Conservation (phyloP, 2,113 vertebrate species). For the Aspidoscelis tigris region DNA sequence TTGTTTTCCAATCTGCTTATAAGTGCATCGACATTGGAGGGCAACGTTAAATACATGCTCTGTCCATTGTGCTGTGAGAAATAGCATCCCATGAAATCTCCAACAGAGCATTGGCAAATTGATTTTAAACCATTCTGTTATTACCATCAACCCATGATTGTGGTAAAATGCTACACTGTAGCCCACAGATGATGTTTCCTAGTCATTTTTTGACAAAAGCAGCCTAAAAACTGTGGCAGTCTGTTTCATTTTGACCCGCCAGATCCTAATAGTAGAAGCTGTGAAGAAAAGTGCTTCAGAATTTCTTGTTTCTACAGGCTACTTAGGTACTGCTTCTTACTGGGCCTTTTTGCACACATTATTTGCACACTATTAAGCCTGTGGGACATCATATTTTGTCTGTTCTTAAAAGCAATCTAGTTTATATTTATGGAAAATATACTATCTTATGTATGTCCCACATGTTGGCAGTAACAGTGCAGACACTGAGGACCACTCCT, state of each 20-base stretch:
- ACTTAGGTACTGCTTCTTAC: not conserved
- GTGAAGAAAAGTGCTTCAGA: not conserved
- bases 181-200: not conserved
- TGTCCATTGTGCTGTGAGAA: not conserved
- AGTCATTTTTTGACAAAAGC: not conserved
- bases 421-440: not conserved
- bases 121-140: not conserved
- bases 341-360: not conserved
- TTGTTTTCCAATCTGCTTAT: not conserved
- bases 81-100: not conserved
- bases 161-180: not conserved
- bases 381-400: not conserved
- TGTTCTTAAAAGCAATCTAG: not conserved
- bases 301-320: not conserved
- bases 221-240: not conserved
- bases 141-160: not conserved
- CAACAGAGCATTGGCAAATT: not conserved
- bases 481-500: no score
- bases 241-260: not conserved
- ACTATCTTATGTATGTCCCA: no score
- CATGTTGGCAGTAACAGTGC: no score
- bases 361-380: not conserved
- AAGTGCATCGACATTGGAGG: not conserved
- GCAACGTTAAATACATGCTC: not conserved
- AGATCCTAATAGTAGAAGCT: not conserved